Percentiles rank a stretch among this genome's conserved stretches.
phyloP scores from a whole-genome alignment of 30 jellyfish, hydroid and myxozoan species.

The Sanderia malayensis region DNA sequence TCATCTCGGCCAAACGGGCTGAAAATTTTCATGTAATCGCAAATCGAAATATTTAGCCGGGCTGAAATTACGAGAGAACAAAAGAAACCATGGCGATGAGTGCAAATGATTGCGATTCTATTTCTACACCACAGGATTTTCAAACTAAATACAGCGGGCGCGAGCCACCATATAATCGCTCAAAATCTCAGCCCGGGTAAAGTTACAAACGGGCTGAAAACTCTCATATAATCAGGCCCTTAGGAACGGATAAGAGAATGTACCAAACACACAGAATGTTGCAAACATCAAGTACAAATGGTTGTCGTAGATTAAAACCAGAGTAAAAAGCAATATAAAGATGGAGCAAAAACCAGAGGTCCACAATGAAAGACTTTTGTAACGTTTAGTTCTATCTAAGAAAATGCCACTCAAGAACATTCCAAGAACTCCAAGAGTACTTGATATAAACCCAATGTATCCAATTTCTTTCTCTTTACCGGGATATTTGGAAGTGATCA shows the following conservation, averaged over 20 bases:
- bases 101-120: no score
- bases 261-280: constrained; percentile 46
- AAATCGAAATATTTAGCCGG: no score
- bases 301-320: constrained; percentile 13
- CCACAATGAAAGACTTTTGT: constrained; percentile 14
- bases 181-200: no score
- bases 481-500: constrained; percentile 16
- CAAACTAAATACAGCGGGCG: no score
- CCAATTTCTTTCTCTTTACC: constrained; percentile 60
- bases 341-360: constrained; percentile 16
- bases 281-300: constrained; percentile 29
- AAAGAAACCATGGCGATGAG: no score
- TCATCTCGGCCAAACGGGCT: no score
- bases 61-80: no score
- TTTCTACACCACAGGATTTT: no score
- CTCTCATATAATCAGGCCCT: no score
- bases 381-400: constrained; percentile 48
- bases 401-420: constrained; percentile 52
- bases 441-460: constrained; percentile 53
- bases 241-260: constrained; percentile 59
- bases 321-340: constrained; percentile 32
- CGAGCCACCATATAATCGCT: no score
- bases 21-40: no score
- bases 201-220: no score
- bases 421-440: constrained; percentile 50